Conservation (phyloP, 2,113 vertebrate species). For the Crotophaga sulcirostris region DNA sequence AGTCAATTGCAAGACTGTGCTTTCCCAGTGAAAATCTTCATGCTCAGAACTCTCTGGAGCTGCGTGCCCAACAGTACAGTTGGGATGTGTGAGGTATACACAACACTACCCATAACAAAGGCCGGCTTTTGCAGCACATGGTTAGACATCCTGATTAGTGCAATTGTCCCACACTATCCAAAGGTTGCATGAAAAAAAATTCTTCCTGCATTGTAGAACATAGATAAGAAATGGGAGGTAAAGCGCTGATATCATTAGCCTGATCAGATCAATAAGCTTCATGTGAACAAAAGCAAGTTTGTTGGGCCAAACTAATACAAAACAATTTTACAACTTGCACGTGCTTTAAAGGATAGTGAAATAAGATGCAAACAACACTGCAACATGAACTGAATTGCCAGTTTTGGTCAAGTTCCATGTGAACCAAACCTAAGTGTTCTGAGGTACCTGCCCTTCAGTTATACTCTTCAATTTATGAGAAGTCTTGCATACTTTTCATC, state of each 20-base stretch:
- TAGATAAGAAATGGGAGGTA: background rate
- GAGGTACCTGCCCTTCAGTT: background rate
- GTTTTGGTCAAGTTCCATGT: background rate
- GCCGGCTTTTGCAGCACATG: background rate
- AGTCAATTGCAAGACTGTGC: background rate
- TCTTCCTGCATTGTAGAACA: background rate
- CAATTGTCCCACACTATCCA: background rate
- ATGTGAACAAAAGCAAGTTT: background rate
- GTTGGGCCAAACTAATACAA: background rate
- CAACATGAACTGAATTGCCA: background rate
- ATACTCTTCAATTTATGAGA: background rate
- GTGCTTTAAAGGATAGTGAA: background rate
- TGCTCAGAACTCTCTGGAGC: background rate
- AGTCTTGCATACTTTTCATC: background rate
- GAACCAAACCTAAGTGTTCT: background rate
- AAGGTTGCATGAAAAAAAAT: background rate
- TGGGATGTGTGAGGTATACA: background rate
- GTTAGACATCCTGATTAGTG: background rate
- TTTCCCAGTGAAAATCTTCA: background rate
- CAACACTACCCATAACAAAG: background rate
- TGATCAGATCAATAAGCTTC: background rate
- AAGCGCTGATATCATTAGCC: background rate
- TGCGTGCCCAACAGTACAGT: background rate
- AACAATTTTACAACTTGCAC: background rate
- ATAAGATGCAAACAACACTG: background rate